Conservation (phyloP, 1,140 invertebrate genomes). For the Hesperophylax magnus region DNA sequence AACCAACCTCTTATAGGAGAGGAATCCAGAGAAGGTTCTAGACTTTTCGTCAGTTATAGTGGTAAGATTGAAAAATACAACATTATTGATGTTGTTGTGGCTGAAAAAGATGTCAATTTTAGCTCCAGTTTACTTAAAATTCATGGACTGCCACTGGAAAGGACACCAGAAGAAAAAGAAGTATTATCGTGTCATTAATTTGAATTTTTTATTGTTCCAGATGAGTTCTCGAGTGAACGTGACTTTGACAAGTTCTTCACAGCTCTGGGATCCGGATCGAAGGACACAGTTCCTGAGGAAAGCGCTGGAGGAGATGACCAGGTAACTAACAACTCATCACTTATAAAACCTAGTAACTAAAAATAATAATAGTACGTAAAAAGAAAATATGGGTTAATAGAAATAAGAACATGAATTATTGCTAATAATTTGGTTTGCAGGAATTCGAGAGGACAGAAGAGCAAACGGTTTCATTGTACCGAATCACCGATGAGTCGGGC, state of each 20-base stretch:
- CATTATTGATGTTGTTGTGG: too few species aligned
- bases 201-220: too few species aligned
- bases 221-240: background rate
- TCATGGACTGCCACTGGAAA: too few species aligned
- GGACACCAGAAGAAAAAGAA: too few species aligned
- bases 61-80: too few species aligned
- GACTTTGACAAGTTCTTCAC: conserved; percentile 81
- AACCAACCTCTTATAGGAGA: too few species aligned
- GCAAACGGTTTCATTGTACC: conserved; percentile 74
- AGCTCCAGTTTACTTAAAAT: too few species aligned
- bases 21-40: too few species aligned
- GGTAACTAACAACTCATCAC: conserved; percentile 55
- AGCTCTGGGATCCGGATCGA: conserved; percentile 79
- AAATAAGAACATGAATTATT: too few species aligned
- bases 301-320: conserved; percentile 78
- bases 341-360: background rate
- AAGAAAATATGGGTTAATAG: background rate
- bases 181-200: too few species aligned
- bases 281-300: conserved; percentile 78
- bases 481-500: conserved; percentile 80
- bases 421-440: conserved; percentile 51
- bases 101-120: too few species aligned
- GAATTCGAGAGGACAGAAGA: conserved; percentile 73
- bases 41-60: too few species aligned
- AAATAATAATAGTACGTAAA: background rate